phyloP scores from a whole-genome alignment of 1,140 invertebrate genomes.

The Aphidius gifuensis region DNA sequence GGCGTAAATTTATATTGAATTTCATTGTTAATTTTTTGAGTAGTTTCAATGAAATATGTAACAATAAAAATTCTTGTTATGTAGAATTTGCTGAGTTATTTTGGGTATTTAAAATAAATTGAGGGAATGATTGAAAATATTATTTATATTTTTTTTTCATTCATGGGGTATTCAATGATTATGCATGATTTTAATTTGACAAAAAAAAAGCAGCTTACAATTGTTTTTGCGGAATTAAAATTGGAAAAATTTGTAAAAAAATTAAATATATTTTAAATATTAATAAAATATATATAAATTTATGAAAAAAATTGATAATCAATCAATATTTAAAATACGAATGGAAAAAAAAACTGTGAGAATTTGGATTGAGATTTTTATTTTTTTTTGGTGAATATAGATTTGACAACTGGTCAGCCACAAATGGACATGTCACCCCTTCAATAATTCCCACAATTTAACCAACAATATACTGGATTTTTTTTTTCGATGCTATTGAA shows the following conservation, averaged over 20 bases:
- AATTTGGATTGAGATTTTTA: conserved; percentile 9
- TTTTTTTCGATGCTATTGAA: conserved; percentile 21
- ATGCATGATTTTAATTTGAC: no score
- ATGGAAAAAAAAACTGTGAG: neutral
- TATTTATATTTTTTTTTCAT: no score
- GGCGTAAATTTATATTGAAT: no score
- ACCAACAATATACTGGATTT: conserved; percentile 29
- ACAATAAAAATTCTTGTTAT: no score
- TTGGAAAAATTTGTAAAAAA: neutral
- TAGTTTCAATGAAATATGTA: no score
- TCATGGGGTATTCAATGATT: no score
- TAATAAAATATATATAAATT: neutral
- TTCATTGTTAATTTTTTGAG: no score
- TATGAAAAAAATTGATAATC: neutral
- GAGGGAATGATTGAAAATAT: no score
- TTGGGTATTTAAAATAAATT: no score
- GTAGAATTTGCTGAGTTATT: no score
- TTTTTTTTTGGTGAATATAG: neutral
- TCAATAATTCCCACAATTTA: conserved; percentile 46
- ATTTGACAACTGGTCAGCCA: conserved; percentile 48
- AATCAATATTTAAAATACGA: neutral
- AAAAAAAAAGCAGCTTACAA: no score
- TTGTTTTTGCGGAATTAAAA: neutral
- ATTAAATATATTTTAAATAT: neutral
- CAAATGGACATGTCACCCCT: conserved; percentile 56